phyloP scores from a whole-genome alignment of 53 echinoderm and acorn worm genomes.

The Glandiceps talaboti region DNA sequence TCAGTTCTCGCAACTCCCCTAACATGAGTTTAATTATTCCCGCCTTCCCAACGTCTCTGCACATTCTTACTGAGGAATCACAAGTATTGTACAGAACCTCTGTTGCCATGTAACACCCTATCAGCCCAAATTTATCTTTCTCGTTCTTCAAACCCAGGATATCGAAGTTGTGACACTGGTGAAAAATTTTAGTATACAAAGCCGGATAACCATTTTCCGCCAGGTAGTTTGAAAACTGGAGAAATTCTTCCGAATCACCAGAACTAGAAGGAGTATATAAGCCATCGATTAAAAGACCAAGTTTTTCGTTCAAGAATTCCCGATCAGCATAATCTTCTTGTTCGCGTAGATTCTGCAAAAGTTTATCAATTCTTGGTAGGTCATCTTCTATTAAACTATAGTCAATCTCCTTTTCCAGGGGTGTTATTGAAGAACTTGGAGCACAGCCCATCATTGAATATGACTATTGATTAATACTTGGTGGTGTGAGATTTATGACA shows the following conservation, averaged over 20 bases:
- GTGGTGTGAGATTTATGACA: no score
- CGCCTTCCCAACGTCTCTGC: neutral
- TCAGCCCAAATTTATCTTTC: neutral
- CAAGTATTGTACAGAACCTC: neutral
- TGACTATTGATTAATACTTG: no score
- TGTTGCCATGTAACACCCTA: neutral
- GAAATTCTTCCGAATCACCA: neutral
- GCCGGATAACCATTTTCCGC: neutral
- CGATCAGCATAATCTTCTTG: neutral
- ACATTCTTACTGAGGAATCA: neutral
- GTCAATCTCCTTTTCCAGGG: neutral
- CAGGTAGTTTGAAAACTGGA: neutral
- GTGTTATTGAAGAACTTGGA: neutral
- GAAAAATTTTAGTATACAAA: no score
- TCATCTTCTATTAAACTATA: neutral
- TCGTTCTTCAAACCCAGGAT: neutral
- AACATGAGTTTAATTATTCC: neutral
- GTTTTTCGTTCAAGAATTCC: neutral
- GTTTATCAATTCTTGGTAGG: neutral
- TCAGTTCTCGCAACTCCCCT: neutral
- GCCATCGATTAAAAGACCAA: neutral
- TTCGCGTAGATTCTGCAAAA: neutral
- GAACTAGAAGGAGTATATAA: neutral
- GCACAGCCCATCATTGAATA: slow-evolving; percentile 1
- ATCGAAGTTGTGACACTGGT: neutral